phyloP scores from a whole-genome alignment of 2,888 invertebrate genomes.

The Linyphia triangularis region DNA sequence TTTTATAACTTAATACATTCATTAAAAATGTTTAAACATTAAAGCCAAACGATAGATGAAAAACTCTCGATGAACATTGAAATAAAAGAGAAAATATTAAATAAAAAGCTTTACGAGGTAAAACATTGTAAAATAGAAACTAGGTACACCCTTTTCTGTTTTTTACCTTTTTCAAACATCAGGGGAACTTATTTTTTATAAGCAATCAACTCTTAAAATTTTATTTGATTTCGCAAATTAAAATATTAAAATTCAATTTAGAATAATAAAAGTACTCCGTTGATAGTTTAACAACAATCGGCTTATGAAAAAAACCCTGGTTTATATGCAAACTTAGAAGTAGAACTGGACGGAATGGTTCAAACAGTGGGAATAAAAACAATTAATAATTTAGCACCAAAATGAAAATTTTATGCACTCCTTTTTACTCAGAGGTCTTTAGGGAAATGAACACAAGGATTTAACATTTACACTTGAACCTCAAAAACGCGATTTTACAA shows the following conservation, averaged over 20 bases:
- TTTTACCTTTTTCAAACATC: background rate
- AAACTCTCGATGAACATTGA: background rate
- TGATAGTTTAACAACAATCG: background rate
- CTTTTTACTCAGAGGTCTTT: conserved; percentile 35
- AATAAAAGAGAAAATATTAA: background rate
- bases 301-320: background rate
- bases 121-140: background rate
- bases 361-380: conserved; percentile 61
- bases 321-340: conserved; percentile 7
- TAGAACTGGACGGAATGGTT: background rate
- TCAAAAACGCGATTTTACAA: conserved; percentile 68
- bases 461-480: conserved; percentile 30
- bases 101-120: background rate
- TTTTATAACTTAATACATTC: background rate
- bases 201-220: background rate
- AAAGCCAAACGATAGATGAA: background rate
- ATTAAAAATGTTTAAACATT: background rate
- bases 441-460: conserved; percentile 57
- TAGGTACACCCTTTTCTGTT: background rate
- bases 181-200: background rate
- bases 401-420: conserved; percentile 66
- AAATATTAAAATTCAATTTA: conserved; percentile 35
- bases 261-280: conserved; percentile 5
- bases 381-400: conserved; percentile 71
- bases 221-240: conserved; percentile 35